Percentiles rank a stretch among this genome's conserved stretches.
These are phyloP conservation scores for Benthosema pterotum DNA, from an alignment of 2,797 vertebrate species.

Conservation along the genomic window DNA sequence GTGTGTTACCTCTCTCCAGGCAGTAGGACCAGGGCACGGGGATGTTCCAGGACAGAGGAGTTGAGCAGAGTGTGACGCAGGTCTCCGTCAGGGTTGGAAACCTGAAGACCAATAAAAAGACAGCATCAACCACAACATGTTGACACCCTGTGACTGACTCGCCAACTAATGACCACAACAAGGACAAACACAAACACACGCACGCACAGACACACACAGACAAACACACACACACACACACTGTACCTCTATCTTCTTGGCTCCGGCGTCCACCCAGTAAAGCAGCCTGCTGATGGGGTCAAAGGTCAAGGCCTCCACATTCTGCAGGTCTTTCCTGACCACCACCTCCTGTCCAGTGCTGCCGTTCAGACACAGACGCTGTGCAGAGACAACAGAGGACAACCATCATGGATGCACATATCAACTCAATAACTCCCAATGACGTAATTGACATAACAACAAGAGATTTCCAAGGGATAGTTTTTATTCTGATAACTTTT, in stretches of 20 bases:
- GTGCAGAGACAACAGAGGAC: neutral
- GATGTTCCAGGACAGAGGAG: conserved; percentile 90
- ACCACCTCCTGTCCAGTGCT: conserved; percentile 94
- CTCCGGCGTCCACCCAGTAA: conserved; percentile 96
- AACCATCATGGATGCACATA: neutral
- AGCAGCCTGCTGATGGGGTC: conserved; percentile 93
- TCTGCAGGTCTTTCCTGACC: conserved; percentile 88
- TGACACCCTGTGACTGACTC: neutral
- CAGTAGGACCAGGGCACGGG: conserved; percentile 89
- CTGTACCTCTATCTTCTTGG: conserved; percentile 94
- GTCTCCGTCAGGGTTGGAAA: conserved; percentile 93
- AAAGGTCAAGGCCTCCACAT: conserved; percentile 94
- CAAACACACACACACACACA: neutral
- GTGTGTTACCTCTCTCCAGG: conserved; percentile 86
- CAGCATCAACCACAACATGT: neutral
- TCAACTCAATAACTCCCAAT: too few species aligned
- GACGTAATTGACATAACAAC: too few species aligned
- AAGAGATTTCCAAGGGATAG: too few species aligned
- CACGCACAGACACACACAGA: neutral
- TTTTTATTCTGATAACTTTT: too few species aligned
- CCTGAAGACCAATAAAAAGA: conserved; percentile 74
- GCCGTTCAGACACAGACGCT: conserved; percentile 94
- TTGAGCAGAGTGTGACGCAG: conserved; percentile 90
- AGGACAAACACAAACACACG: neutral
- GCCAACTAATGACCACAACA: too few species aligned